phyloP scores from a whole-genome alignment of 1,140 invertebrate genomes.

The Parasteatoda tepidariorum region DNA sequence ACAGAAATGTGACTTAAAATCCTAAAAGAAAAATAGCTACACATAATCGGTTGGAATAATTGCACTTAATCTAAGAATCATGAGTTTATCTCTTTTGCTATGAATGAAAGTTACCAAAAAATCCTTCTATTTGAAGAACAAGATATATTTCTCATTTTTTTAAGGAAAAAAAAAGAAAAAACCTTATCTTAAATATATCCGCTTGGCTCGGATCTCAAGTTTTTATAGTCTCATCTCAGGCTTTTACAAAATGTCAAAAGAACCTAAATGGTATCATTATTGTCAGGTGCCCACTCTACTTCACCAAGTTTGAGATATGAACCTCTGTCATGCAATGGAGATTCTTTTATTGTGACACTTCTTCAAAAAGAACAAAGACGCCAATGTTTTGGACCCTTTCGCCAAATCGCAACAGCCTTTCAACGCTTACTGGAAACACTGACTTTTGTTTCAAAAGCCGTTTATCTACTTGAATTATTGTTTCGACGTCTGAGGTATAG shows the following conservation, averaged over 20 bases:
- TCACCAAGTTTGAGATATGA: constrained; percentile 10
- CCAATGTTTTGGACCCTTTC: constrained; percentile 6
- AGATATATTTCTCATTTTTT: too few relatives aligned
- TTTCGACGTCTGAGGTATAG: neutral
- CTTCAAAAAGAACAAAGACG: constrained; percentile 2
- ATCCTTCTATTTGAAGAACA: too few relatives aligned
- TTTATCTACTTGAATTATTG: neutral
- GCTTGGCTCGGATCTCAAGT: neutral
- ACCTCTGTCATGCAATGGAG: neutral
- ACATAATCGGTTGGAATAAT: too few relatives aligned
- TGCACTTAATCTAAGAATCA: too few relatives aligned
- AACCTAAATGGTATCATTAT: constrained; percentile 40
- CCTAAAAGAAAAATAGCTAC: too few relatives aligned
- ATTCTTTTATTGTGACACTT: constrained; percentile 36
- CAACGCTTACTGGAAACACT: constrained; percentile 10
- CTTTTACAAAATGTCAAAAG: constrained; percentile 6
- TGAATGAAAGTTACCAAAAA: too few relatives aligned
- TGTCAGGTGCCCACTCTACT: constrained; percentile 20
- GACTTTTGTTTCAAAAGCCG: neutral
- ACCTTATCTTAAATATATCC: constrained; percentile 13
- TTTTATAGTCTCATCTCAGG: neutral
- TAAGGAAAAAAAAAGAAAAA: neutral
- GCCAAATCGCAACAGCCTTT: neutral
- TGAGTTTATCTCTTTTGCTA: too few relatives aligned
- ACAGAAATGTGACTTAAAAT: too few relatives aligned